phyloP scores from a whole-genome alignment of 2,113 vertebrate species.

The Epinephelus fuscoguttatus region DNA sequence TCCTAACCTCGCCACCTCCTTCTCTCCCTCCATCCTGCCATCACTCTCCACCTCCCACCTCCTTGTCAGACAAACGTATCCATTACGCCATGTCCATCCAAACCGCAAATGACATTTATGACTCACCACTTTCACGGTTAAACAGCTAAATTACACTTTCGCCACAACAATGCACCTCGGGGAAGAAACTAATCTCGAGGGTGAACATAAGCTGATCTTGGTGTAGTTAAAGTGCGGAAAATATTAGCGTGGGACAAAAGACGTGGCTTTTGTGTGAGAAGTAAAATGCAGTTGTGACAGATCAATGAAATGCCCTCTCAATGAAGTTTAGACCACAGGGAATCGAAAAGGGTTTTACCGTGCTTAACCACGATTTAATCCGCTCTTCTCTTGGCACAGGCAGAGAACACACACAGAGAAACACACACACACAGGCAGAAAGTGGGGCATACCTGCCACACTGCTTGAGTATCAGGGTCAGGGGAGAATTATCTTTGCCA shows the following conservation, averaged over 20 bases:
- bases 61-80: slow-evolving; percentile 52
- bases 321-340: slow-evolving; percentile 45
- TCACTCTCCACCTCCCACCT: slow-evolving; percentile 56
- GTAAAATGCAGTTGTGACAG: slow-evolving; percentile 16
- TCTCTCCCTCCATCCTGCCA: not conserved
- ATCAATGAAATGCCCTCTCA: slow-evolving; percentile 33
- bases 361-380: slow-evolving; percentile 50
- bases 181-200: slow-evolving; percentile 25
- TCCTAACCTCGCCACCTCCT: slow-evolving; percentile 24
- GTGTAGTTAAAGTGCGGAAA: slow-evolving; percentile 14
- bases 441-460: slow-evolving; percentile 54
- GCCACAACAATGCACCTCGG: slow-evolving; percentile 9
- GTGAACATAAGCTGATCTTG: not conserved
- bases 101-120: slow-evolving; percentile 68
- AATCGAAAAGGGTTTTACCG: slow-evolving; percentile 41
- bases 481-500: slow-evolving; percentile 56
- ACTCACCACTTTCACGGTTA: slow-evolving; percentile 67
- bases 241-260: slow-evolving; percentile 34
- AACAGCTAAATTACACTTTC: slow-evolving; percentile 38
- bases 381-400: slow-evolving; percentile 33
- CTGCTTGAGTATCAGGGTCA: slow-evolving; percentile 57
- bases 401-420: slow-evolving; percentile 42
- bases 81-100: slow-evolving; percentile 55
- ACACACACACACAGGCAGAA: slow-evolving; percentile 41
- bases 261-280: slow-evolving; percentile 26